Base-by-base conservation (phyloP, 2,797 vertebrate genomes). In the Phalloptychus januarius region DNA sequence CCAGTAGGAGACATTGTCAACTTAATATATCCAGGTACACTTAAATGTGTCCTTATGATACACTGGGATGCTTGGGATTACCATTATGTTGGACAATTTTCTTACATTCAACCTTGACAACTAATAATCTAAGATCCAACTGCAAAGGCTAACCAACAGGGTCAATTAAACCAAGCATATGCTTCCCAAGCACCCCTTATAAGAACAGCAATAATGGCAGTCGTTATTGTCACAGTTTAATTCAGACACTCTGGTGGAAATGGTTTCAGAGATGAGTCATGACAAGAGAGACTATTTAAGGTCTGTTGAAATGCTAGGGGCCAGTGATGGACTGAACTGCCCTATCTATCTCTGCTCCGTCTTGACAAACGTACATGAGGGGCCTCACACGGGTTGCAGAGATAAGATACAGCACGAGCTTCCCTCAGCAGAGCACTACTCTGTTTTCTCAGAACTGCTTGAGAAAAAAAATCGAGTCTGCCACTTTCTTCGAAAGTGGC, bases 371-470 rank as follows among this genome's bases (percentile, higher is more conserved):
- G 72, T 86, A 91, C 85, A 88, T 76, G 69, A 74, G 79, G 85
- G 79, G 67, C 40, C 83, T 89, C 82, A 86, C 75, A 86, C 46
- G 8, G 90, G 86, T 79, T 67, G 86, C 91, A 91, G 92, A 93
- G 91, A 91, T 92, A 81, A 90, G 91, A 90, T 88, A 89, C 85
- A 88, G 88, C 91, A 84, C 85, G 80, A 88, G 90, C 78, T 89
- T 92, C 86, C 85, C 86, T 91, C 88, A 89, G 88, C 88, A 90
- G 84, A 89, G 88, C 87, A 90, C 87, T 87, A 91, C 85, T 91
- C 88, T 90, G 89, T 93, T 93, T 91, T 89, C 88, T 91, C 92
- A 95, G 89, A 94, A 93, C 85, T 92, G 91, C 86, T 69, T 25
- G 65, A n/a, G 38, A n/a, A 74, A 75, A 89, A 82, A 81, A 91